Percentiles rank a stretch among this genome's conserved stretches.
These are phyloP conservation scores for Artemia sinica DNA, from an alignment of 2,888 invertebrate species.

Conservation along the genomic window DNA sequence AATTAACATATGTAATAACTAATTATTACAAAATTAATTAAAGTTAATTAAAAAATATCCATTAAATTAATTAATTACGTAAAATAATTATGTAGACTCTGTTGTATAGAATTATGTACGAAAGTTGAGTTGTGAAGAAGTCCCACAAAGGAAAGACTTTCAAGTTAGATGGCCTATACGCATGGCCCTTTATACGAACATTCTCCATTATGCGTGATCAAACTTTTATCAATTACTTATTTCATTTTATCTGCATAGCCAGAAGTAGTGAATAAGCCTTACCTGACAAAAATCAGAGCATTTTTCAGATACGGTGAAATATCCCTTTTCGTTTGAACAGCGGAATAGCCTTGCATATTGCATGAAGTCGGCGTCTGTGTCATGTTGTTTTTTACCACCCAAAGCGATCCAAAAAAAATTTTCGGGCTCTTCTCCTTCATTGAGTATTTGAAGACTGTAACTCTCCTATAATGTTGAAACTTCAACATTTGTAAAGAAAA, in stretches of 20 bases:
- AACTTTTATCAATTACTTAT: slow-evolving; percentile 23
- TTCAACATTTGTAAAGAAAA: no score
- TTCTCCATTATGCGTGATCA: no score
- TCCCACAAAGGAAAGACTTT: no score
- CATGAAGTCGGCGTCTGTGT: slow-evolving; percentile 75
- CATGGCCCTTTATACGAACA: no score
- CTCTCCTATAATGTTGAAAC: slow-evolving; percentile 23
- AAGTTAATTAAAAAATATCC: no score
- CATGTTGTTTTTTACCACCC: slow-evolving; percentile 75
- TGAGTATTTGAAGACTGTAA: slow-evolving; percentile 50
- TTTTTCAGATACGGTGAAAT: slow-evolving; percentile 96
- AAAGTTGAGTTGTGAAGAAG: background rate
- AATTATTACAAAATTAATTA: no score
- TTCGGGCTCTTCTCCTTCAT: slow-evolving; percentile 90
- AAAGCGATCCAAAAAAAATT: slow-evolving; percentile 97
- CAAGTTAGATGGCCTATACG: no score
- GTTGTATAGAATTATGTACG: background rate
- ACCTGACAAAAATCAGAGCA: slow-evolving; percentile 95
- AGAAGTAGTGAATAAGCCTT: slow-evolving; percentile 24
- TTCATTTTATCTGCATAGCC: background rate
- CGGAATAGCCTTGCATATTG: slow-evolving; percentile 81
- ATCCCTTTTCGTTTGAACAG: slow-evolving; percentile 98
- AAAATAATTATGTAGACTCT: background rate
- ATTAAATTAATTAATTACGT: background rate
- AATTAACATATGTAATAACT: no score